phyloP scores from a whole-genome alignment of 1,140 invertebrate species.

The Hycleus phaleratus region DNA sequence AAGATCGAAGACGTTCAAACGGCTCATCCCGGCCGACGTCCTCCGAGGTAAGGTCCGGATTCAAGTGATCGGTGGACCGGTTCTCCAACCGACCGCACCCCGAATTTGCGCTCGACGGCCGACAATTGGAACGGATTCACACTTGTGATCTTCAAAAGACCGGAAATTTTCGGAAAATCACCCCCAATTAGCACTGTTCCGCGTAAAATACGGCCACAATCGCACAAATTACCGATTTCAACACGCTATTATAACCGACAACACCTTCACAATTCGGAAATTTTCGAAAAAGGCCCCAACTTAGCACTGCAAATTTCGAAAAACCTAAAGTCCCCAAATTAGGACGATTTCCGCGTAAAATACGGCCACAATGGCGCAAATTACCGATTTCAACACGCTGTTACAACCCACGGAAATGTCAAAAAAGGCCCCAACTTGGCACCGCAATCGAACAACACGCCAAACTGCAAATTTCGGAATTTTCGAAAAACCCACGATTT shows the following conservation, averaged over 20 bases:
- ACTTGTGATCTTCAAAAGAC: not conserved
- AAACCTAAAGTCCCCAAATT: not conserved
- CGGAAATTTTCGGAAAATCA: not conserved
- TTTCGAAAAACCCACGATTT: not conserved
- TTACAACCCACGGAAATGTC: no score
- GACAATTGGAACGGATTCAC: no score
- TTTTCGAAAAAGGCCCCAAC: no score
- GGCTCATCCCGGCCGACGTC: constrained; percentile 77
- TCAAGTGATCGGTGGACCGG: not conserved
- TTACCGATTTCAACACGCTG: not conserved
- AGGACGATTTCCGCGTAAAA: not conserved
- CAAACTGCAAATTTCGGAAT: not conserved
- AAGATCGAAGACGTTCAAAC: constrained; percentile 60
- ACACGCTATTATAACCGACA: not conserved
- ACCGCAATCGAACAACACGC: no score
- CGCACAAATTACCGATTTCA: no score
- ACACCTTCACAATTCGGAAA: no score
- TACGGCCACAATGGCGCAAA: not conserved
- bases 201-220: not conserved
- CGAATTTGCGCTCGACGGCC: not conserved
- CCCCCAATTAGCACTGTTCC: no score
- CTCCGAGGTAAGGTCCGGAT: constrained; percentile 57
- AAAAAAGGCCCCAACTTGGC: no score
- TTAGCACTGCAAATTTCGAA: not conserved
- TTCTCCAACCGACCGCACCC: not conserved